These are phyloP conservation scores for Phyto melanocephala DNA, from an alignment of 2,888 invertebrate species.

Conservation along the genomic window DNA sequence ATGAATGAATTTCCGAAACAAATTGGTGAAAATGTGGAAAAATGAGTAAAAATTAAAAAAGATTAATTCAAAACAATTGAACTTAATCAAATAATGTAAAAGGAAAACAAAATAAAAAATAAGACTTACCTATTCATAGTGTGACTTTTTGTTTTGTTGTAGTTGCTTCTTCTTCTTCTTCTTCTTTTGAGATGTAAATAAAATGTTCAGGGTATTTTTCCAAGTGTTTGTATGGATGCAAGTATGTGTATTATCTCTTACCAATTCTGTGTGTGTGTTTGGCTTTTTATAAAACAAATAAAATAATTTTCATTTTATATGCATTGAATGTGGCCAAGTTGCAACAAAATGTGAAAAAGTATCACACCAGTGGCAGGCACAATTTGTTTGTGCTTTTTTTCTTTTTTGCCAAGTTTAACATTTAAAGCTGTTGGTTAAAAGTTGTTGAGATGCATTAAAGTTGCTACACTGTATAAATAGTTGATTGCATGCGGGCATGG, in stretches of 20 bases:
- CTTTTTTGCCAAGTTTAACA: constrained; percentile 49
- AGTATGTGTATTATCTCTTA: not conserved
- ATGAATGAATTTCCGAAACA: constrained; percentile 45
- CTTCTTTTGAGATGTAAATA: constrained; percentile 6
- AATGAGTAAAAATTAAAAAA: constrained; percentile 21
- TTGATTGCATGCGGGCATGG: constrained; percentile 16
- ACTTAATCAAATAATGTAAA: not conserved
- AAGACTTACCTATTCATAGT: constrained; percentile 58
- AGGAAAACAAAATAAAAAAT: not conserved
- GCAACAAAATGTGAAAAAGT: constrained; percentile 46
- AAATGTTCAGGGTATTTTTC: constrained; percentile 21
- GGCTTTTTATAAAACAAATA: not conserved
- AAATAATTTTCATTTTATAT: constrained; percentile 14
- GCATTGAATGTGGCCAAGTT: constrained; percentile 21
- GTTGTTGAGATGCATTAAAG: constrained; percentile 15
- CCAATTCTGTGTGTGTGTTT: not conserved
- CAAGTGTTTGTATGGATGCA: not conserved
- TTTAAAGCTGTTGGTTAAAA: constrained; percentile 50
- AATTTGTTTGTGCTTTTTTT: constrained; percentile 3
- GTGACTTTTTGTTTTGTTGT: not conserved
- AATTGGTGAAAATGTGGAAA: constrained; percentile 57
- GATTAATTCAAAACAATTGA: constrained; percentile 29
- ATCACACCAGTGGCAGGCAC: constrained; percentile 29
- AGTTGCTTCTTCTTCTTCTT: not conserved
- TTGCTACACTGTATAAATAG: not conserved